phyloP scores from a whole-genome alignment of 2,113 vertebrate genomes.

The Poeciliopsis occidentalis region DNA sequence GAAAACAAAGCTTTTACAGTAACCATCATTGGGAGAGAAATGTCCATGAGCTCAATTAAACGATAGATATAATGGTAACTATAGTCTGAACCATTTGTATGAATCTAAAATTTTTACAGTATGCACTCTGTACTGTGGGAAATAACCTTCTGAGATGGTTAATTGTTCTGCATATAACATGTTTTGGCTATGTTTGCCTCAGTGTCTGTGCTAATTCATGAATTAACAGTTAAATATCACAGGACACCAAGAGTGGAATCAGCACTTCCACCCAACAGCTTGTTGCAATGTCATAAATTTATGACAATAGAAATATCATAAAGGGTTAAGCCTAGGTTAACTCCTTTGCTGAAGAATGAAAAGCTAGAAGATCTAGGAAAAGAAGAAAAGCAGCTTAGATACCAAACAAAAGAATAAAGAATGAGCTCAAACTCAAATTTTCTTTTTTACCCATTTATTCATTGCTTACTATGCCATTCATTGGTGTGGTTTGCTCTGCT shows the following conservation, averaged over 20 bases:
- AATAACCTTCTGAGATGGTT: background rate
- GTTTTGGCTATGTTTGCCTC: background rate
- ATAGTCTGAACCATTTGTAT: background rate
- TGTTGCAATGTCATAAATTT: background rate
- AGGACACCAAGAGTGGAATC: background rate
- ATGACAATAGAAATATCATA: background rate
- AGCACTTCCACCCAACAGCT: background rate
- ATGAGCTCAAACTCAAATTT: background rate
- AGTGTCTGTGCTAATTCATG: background rate
- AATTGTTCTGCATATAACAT: background rate
- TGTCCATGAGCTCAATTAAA: background rate
- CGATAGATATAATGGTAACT: background rate
- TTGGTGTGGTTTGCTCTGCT: too few species aligned
- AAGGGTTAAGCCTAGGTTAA: background rate
- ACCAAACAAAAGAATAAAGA: background rate
- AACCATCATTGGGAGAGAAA: too few species aligned
- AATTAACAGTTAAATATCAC: background rate
- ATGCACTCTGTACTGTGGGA: background rate
- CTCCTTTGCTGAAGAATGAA: background rate
- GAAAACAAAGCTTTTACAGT: background rate
- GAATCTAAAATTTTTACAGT: background rate
- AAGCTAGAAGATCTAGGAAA: background rate
- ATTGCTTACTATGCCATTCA: too few species aligned
- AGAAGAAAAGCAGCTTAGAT: background rate
- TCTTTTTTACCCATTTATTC: background rate